phyloP scores from a whole-genome alignment of 2,797 vertebrate genomes.

The Spondyliosoma cantharus region DNA sequence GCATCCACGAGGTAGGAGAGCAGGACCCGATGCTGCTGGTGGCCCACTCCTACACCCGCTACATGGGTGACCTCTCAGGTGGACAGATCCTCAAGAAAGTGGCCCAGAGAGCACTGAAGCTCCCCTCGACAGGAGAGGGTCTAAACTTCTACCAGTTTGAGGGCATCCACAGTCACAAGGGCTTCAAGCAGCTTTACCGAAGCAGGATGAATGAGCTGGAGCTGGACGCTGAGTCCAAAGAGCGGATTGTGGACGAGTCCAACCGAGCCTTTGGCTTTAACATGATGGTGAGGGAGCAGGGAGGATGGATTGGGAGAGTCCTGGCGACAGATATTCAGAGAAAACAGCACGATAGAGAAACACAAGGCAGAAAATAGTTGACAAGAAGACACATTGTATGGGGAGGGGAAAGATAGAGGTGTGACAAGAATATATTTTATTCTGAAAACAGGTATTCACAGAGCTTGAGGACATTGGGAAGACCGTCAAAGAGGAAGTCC shows the following conservation, averaged over 20 bases:
- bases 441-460: conserved; percentile 84
- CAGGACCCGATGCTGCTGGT: conserved; percentile 85
- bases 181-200: conserved; percentile 93
- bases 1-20: conserved; percentile 85
- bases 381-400: not conserved
- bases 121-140: conserved; percentile 89
- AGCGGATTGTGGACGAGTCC: conserved; percentile 89
- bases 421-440: conserved; percentile 6
- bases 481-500: conserved; percentile 79
- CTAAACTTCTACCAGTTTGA: conserved; percentile 90
- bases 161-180: conserved; percentile 86
- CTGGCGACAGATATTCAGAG: not conserved
- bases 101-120: conserved; percentile 88
- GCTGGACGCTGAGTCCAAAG: conserved; percentile 83
- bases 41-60: conserved; percentile 90
- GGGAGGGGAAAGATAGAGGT: not conserved
- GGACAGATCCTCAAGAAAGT: conserved; percentile 91
- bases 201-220: conserved; percentile 92
- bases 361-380: not conserved
- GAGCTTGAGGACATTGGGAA: conserved; percentile 88
- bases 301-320: not conserved
- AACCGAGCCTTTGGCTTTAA: conserved; percentile 90
- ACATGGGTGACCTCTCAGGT: conserved; percentile 92
- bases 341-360: not conserved
- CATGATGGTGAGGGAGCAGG: conserved; percentile 85